Base-by-base conservation (phyloP, 1,140 invertebrate species). In the Trissolcus basalis region DNA sequence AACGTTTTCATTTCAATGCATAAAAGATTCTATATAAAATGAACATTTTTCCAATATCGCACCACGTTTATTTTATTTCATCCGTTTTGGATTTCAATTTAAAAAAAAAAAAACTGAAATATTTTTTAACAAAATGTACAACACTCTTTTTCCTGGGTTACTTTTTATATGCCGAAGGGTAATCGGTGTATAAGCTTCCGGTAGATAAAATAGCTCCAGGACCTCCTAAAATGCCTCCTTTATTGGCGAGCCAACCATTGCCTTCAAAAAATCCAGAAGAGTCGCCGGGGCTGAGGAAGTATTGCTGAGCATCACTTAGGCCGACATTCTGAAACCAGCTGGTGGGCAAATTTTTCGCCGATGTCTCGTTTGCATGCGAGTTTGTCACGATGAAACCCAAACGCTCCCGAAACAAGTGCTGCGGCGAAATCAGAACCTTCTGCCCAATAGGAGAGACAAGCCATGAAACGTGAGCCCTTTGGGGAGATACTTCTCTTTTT, bases 201-300 rank as follows among this genome's bases (percentile, higher is more conserved):
- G 85, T 85, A 0, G 85, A 86, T 0, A 85, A 36, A 75, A 85
- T 80, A 0, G 82, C 82, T 1, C 85, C 85, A 10, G 85, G 85
- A 6, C 82, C 84, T 5, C 85, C 85, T 0, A 86, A 67, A 54
- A 87, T 77, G 8, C 85, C 85, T 0, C 85, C 85, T 43, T 87
- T 86, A 39, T 86, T 86, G 2, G 85, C 77, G 15, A 86, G 79
- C 85, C 84, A 87, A 11, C 85, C 85, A 33, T 87, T 87, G 5
- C 85, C 85, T 10, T 77, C 79, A 13, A 86, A 67, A 54, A 86
- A 78, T 6, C 85, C 85, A n/a, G 74, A 81, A 0, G 81, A 78
- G n/a, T 85, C 81, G 3, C 81, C 19, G 14, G 81, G 65, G 6
- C 79, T 82, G 48, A 83, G 80, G 32, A 85, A 84, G n/a, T n/a